phyloP scores from a whole-genome alignment of 2,113 vertebrate species.

The Xenopus borealis region DNA sequence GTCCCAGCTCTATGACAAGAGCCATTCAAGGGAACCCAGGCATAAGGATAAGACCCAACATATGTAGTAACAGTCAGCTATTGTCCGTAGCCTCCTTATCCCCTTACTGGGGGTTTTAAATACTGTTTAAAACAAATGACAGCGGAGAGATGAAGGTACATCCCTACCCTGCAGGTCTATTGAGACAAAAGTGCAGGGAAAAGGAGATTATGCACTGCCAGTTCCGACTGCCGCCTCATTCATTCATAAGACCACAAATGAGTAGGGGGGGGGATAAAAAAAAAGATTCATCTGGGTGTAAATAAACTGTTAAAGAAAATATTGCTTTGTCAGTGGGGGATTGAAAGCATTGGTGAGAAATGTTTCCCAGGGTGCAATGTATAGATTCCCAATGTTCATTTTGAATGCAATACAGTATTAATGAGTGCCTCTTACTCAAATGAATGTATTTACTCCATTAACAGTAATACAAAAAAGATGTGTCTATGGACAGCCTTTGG shows the following conservation, averaged over 20 bases:
- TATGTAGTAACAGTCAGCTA: conserved; percentile 11
- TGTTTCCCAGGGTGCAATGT: too few species aligned
- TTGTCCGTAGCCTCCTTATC: conserved; percentile 19
- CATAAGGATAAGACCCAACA: neutral
- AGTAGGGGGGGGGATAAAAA: too few species aligned
- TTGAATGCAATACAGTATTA: too few species aligned
- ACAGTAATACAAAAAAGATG: too few species aligned
- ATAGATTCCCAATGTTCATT: too few species aligned
- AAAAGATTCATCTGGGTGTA: too few species aligned
- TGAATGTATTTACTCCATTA: too few species aligned
- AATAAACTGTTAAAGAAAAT: too few species aligned
- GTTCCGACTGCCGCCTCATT: conserved; percentile 7
- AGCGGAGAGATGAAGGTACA: conserved; percentile 24
- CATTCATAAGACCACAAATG: conserved; percentile 5
- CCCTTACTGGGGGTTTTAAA: neutral
- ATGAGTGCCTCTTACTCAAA: too few species aligned
- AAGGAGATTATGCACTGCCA: conserved; percentile 14
- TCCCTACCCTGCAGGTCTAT: conserved; percentile 37
- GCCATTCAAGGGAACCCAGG: neutral
- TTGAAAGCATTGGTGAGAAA: too few species aligned
- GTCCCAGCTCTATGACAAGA: conserved; percentile 10
- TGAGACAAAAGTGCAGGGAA: conserved; percentile 27
- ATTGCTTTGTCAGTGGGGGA: too few species aligned
- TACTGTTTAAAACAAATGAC: conserved; percentile 19
- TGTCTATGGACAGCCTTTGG: too few species aligned